Conservation (phyloP, 2,888 invertebrate species). For the Saturnia pavonia region DNA sequence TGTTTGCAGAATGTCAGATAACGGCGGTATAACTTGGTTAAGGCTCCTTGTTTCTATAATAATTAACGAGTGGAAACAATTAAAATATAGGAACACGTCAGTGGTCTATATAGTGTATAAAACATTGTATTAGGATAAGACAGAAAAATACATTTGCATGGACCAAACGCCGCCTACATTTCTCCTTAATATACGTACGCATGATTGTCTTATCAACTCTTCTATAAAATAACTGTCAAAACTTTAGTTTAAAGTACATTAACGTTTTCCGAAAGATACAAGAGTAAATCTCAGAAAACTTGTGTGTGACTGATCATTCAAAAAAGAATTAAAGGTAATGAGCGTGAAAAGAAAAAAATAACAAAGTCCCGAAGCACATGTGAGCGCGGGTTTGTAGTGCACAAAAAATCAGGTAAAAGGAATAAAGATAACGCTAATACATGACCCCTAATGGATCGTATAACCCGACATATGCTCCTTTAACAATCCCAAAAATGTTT, state of each 20-base stretch:
- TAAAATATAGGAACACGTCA: too few species aligned
- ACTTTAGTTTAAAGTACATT: background rate
- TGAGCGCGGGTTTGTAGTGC: constrained; percentile 28
- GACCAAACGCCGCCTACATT: too few species aligned
- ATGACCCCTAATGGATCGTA: constrained; percentile 19
- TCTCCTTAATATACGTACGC: too few species aligned
- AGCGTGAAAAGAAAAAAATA: background rate
- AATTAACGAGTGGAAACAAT: too few species aligned
- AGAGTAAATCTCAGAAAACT: background rate
- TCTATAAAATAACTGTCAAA: background rate
- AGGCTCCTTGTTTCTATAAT: too few species aligned
- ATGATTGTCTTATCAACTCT: background rate
- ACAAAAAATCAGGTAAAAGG: constrained; percentile 64
- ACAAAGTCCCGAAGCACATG: constrained; percentile 39
- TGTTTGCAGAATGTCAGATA: too few species aligned
- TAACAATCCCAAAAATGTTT: constrained; percentile 3
- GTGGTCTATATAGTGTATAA: too few species aligned
- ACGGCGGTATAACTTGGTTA: too few species aligned
- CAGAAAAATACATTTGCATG: too few species aligned
- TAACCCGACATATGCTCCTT: background rate
- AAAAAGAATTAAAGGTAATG: background rate
- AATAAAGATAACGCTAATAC: constrained; percentile 42
- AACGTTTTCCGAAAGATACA: background rate
- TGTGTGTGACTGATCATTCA: background rate
- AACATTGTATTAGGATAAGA: too few species aligned